Base-by-base conservation (phyloP, 2,113 vertebrate species). In the Hippopotamus amphibius region DNA sequence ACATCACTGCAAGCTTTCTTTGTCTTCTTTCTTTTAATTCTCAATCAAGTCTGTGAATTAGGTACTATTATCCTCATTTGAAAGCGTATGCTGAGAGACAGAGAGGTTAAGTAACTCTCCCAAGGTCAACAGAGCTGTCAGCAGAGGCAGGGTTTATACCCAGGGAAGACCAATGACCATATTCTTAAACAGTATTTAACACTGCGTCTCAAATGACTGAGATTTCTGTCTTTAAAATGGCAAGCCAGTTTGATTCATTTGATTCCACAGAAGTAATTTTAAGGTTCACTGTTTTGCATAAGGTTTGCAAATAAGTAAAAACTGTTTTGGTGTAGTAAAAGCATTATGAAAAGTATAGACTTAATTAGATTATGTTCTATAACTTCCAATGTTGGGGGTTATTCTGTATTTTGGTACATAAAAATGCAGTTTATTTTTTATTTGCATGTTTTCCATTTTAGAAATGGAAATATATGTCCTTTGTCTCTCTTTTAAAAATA, bases 221-320 rank as follows among this genome's bases (percentile, higher is more conserved):
- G 55, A 72, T 83, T 90, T 96, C 24, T 74, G 24, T 85, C 57
- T 94, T 57, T 68, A 90, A 97, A 96, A 37, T 71, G 43, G 66
- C 8, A 91, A 92, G 24, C 22, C 59, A 79, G 14, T 61, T 93
- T 82, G 41, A 65, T 50, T 91, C 41, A 79, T 69, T 74, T 82
- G 21, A 12, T 85, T 83, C 33, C 55, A 69, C 11, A 71, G 28
- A n/a, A 55, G 57, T 93, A 72, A 68, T 84, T 89, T 93, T 77
- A 90, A 89, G 96, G 65, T 79, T 68, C 46, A 53, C 66, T 84
- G 21, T 85, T 88, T 92, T 83, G 19, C 28, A 86, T 77, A 16
- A 3, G 48, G 19, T n/a, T 65, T 14, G 33, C 33, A 79, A 37
- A 55, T 55, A 37, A 7, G 22, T 11, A 37, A 30, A 80, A 22